Evolutionary conservation across 2,113 vertebrate species (phyloP).

Genomic region (Crypturellus undulatus): DNA sequence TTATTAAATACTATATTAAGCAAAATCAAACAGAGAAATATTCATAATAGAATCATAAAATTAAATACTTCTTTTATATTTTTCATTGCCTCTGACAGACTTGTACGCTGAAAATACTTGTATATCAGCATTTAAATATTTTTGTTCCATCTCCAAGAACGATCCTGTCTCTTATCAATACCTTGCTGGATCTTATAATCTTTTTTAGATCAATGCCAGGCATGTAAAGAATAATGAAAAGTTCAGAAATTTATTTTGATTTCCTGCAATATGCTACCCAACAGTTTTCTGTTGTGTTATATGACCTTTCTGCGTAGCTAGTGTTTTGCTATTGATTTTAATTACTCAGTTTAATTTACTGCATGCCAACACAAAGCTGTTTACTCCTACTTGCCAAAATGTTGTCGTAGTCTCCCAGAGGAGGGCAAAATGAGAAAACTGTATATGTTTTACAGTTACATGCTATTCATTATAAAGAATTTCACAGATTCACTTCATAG

Average conservation of each 20-base stretch:
- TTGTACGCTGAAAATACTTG: background rate
- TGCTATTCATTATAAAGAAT: slow-evolving; percentile 77
- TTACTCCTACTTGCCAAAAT: slow-evolving; percentile 85
- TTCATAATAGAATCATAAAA: background rate
- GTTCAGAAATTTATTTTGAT: slow-evolving; percentile 85
- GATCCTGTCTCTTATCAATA: background rate
- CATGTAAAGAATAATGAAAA: slow-evolving; percentile 87
- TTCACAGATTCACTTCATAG: slow-evolving; percentile 74
- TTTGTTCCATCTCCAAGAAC: background rate
- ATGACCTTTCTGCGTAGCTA: slow-evolving; percentile 92
- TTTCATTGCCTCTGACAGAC: background rate
- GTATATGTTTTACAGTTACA: slow-evolving; percentile 72
- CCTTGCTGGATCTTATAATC: background rate
- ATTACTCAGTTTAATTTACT: slow-evolving; percentile 90
- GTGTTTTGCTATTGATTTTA: slow-evolving; percentile 97
- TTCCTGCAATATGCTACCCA: slow-evolving; percentile 82
- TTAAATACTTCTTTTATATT: background rate
- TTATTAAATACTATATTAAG: background rate
- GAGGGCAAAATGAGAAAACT: slow-evolving; percentile 77
- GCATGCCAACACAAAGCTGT: slow-evolving; percentile 87
- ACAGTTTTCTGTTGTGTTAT: slow-evolving; percentile 81
- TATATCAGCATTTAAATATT: background rate
- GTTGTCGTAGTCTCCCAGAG: slow-evolving; percentile 84
- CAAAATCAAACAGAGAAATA: background rate
- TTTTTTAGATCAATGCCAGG: slow-evolving; percentile 52